Evolutionary conservation across 2,888 invertebrate species (phyloP).

Genomic region (Gymnosoma rotundatum): DNA sequence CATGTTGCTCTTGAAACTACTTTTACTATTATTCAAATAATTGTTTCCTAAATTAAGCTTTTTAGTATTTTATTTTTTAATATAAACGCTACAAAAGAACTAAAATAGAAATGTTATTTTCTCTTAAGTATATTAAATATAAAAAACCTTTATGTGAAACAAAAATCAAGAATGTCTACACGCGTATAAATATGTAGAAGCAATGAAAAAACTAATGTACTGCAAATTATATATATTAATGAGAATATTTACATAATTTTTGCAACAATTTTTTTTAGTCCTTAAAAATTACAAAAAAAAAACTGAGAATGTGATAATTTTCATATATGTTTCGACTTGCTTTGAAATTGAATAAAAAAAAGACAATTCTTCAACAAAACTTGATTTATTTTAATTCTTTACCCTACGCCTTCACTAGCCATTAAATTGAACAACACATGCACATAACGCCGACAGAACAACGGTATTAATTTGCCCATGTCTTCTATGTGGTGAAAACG

Average conservation of each 20-base stretch:
- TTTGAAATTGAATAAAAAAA: slow-evolving; percentile 48
- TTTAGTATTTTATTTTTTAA: slow-evolving; percentile 27
- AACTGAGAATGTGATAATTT: slow-evolving; percentile 6
- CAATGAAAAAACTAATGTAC: slow-evolving; percentile 14
- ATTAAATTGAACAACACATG: too few relatives aligned
- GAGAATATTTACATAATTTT: not conserved
- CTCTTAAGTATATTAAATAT: slow-evolving; percentile 7
- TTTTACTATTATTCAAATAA: not conserved
- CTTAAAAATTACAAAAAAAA: not conserved
- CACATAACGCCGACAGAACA: too few relatives aligned
- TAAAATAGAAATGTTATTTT: not conserved
- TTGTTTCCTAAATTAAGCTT: slow-evolving; percentile 33
- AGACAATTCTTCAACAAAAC: slow-evolving; percentile 37
- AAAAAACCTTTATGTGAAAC: slow-evolving; percentile 10
- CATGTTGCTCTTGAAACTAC: slow-evolving; percentile 22
- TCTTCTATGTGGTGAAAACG: too few relatives aligned
- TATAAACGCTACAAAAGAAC: slow-evolving; percentile 2
- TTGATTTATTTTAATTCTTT: not conserved
- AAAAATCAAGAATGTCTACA: slow-evolving; percentile 7
- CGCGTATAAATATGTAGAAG: slow-evolving; percentile 29
- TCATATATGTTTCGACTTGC: slow-evolving; percentile 54
- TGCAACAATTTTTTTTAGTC: not conserved
- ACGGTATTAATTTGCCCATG: too few relatives aligned
- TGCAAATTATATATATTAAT: not conserved
- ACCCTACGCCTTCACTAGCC: too few relatives aligned